Conservation (phyloP, 2,888 invertebrate species). For the Lathronympha strigana region DNA sequence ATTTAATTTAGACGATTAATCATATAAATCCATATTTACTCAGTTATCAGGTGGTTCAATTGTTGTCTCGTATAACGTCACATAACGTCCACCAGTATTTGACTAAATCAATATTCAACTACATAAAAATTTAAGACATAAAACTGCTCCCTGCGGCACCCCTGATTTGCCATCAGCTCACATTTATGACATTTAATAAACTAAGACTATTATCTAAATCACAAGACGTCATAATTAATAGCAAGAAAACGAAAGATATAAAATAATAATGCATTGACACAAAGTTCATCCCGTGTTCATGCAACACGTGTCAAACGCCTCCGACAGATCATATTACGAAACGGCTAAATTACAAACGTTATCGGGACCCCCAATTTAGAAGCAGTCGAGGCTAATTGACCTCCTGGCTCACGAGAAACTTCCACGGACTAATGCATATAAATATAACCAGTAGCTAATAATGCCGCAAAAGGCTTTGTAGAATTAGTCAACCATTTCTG, state of each 20-base stretch:
- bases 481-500: neutral
- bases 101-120: neutral
- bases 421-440: slow-evolving; percentile 8
- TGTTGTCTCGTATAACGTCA: neutral
- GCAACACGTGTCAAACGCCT: slow-evolving; percentile 10
- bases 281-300: neutral
- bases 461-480: neutral
- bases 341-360: slow-evolving; percentile 15
- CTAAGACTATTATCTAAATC: neutral
- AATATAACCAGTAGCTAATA: slow-evolving; percentile 3
- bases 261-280: neutral
- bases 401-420: slow-evolving; percentile 25
- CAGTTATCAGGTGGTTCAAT: neutral
- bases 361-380: slow-evolving; percentile 27
- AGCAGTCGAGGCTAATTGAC: slow-evolving; percentile 24
- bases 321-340: slow-evolving; percentile 13
- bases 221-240: neutral
- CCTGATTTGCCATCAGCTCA: neutral
- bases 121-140: neutral
- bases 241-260: neutral
- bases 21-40: neutral
- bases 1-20: neutral
- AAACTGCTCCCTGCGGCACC: neutral
- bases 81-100: neutral
- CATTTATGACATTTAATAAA: neutral